Base-by-base conservation (phyloP, 2,797 vertebrate genomes). In the Pangasius sanitwongsei region DNA sequence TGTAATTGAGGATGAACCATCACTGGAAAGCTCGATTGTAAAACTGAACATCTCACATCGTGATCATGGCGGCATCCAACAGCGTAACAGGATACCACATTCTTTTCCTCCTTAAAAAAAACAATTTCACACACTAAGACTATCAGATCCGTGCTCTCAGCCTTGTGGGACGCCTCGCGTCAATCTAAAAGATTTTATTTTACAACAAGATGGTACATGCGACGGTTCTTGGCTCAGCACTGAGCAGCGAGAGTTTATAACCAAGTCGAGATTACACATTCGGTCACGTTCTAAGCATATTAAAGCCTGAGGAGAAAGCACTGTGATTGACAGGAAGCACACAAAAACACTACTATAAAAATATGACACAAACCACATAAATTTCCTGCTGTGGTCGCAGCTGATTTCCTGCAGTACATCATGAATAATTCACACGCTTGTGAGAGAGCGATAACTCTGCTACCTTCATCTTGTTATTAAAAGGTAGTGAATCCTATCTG, bases 331-430 rank as follows among this genome's bases (percentile, higher is more conserved):
- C 50, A 57, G 50, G 50, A 80, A 80, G 81, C 28, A 16, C 57
- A 44, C 20, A 44, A 41, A 61, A 63, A 63, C 57, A 25, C 34
- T 28, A 41, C 34, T 83, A 63, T 28, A 41, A 83, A 61, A 83
- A 82, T 15, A 11, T 41, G 23, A 41, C 80, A 37, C 4, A 28
- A 82, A 83, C 11, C 57, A 63, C 55, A 13, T 41, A 28, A 11
- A 57, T 87, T 65, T 88, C 70, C 87, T 88, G 81, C 31, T 86
- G 53, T 28, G 41, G 20, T 55, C 13, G 50, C 72, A 63, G n/a
- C 16, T 34, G 34, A 81, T 59, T 86, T 89, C 84, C 88, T 82
- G 53, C 28, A 61, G 44, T 50, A 53, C 7, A 61, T 20, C 55
- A 59, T 1, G 37, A 80, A 69, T 31, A 57, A 37, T 23, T 59